Conservation (phyloP, 1,140 invertebrate genomes). For the Cecropterus lyciades region DNA sequence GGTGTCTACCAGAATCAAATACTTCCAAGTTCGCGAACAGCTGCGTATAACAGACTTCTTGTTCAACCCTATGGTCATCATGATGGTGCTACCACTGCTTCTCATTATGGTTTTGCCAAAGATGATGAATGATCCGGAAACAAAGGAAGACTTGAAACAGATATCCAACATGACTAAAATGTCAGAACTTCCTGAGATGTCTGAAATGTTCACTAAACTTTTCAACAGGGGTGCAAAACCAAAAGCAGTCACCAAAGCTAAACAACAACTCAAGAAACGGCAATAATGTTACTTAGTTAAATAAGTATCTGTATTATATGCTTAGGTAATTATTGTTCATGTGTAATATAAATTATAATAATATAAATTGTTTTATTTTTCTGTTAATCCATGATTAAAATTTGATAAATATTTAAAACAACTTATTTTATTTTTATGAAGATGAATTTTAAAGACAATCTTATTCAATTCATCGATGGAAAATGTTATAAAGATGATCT, state of each 20-base stretch:
- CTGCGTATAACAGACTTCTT: constrained; percentile 97
- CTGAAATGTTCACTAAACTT: constrained; percentile 93
- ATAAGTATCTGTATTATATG: constrained; percentile 39
- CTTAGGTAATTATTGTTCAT: constrained; percentile 34
- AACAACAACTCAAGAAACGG: constrained; percentile 88
- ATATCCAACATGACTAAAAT: constrained; percentile 91
- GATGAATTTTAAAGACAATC: too few species aligned
- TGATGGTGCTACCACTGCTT: constrained; percentile 97
- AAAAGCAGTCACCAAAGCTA: constrained; percentile 87
- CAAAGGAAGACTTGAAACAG: constrained; percentile 97
- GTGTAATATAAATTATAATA: constrained; percentile 10
- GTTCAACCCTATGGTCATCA: constrained; percentile 98
- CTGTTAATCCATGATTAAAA: neutral
- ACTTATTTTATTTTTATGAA: too few species aligned
- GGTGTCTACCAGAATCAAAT: constrained; percentile 91
- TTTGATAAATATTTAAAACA: too few species aligned
- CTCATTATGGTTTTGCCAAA: constrained; percentile 97
- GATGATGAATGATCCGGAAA: constrained; percentile 98
- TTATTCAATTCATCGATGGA: too few species aligned
- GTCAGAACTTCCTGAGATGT: constrained; percentile 95
- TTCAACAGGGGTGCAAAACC: constrained; percentile 86
- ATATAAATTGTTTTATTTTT: neutral
- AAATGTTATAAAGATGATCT: too few species aligned
- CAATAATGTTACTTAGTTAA: constrained; percentile 72
- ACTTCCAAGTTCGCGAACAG: constrained; percentile 97